Percentiles rank a stretch among this genome's conserved stretches.
These are phyloP conservation scores for Gnathonemus echidnorhynchus DNA, from an alignment of 2,113 vertebrate genomes.

Conservation along the genomic window DNA sequence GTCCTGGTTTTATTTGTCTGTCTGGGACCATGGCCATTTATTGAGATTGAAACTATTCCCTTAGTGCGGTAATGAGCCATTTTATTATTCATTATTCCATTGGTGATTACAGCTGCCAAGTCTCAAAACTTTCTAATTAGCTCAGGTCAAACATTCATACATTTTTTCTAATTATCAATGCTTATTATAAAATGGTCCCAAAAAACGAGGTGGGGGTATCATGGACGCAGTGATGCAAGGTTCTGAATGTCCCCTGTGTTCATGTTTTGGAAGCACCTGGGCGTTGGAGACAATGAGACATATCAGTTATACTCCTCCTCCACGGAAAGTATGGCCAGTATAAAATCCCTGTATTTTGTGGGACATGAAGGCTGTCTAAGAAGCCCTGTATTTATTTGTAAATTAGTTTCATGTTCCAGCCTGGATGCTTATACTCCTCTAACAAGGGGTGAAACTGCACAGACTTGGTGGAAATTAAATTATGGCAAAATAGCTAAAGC, in stretches of 20 bases:
- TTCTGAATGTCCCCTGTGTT: neutral
- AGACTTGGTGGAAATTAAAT: neutral
- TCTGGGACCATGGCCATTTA: slow-evolving; percentile 59
- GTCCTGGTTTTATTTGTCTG: slow-evolving; percentile 61
- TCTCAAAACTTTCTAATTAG: slow-evolving; percentile 72
- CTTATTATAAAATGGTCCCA: slow-evolving; percentile 55
- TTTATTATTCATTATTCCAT: slow-evolving; percentile 71
- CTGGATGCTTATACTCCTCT: neutral
- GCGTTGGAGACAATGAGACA: neutral
- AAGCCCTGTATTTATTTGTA: neutral
- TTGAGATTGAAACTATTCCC: slow-evolving; percentile 64
- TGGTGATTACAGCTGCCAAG: slow-evolving; percentile 59
- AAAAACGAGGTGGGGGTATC: slow-evolving; percentile 10
- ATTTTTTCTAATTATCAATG: slow-evolving; percentile 59
- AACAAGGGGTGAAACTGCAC: neutral
- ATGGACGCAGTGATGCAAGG: neutral
- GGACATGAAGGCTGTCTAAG: neutral
- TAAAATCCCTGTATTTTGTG: neutral
- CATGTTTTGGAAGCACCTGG: neutral
- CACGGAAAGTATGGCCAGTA: neutral
- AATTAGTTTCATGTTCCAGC: neutral
- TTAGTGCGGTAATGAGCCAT: slow-evolving; percentile 64
- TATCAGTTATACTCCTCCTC: neutral
- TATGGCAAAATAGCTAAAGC: neutral
- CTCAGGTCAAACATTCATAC: slow-evolving; percentile 64